A percentile compares a stretch with the other conserved stretches of the same genome.
Evolutionary conservation across 2,113 vertebrate genomes (phyloP).

Genomic region (Nerophis ophidion): DNA sequence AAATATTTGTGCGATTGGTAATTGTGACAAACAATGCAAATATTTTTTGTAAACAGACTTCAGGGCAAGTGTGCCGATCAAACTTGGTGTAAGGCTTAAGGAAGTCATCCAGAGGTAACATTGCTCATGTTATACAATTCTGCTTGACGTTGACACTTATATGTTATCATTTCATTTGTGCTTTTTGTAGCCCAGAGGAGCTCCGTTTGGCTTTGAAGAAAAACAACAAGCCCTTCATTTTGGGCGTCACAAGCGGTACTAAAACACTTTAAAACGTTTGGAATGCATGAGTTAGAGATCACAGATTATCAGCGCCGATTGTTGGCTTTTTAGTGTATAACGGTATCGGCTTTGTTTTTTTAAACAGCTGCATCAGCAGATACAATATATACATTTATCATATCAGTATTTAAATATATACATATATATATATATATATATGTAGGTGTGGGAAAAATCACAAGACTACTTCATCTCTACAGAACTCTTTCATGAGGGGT

Average conservation of each 20-base stretch:
- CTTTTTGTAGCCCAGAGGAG: conserved; percentile 65
- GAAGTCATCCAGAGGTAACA: conserved; percentile 58
- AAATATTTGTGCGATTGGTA: neutral
- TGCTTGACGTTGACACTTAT: neutral
- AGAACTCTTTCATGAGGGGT: too few relatives aligned
- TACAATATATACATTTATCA: too few relatives aligned
- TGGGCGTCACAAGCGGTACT: conserved; percentile 66
- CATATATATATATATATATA: too few relatives aligned
- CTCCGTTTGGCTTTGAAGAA: conserved; percentile 68
- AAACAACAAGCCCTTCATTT: conserved; percentile 67
- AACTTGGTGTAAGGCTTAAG: conserved; percentile 64
- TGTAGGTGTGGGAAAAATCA: too few relatives aligned
- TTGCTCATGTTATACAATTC: too few relatives aligned
- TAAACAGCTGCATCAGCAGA: too few relatives aligned
- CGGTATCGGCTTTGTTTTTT: too few relatives aligned
- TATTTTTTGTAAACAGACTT: conserved; percentile 44
- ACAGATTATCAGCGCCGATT: too few relatives aligned
- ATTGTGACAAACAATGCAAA: neutral
- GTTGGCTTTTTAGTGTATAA: too few relatives aligned
- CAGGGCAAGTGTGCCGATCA: conserved; percentile 41
- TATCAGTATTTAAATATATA: too few relatives aligned
- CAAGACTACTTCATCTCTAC: too few relatives aligned
- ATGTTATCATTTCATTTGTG: neutral
- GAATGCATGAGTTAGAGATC: neutral
- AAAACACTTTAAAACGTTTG: neutral